A percentile compares a stretch with the other conserved stretches of the same genome.
Conservation (phyloP, 2,888 invertebrate genomes). For the Polylopha cassiicola region DNA sequence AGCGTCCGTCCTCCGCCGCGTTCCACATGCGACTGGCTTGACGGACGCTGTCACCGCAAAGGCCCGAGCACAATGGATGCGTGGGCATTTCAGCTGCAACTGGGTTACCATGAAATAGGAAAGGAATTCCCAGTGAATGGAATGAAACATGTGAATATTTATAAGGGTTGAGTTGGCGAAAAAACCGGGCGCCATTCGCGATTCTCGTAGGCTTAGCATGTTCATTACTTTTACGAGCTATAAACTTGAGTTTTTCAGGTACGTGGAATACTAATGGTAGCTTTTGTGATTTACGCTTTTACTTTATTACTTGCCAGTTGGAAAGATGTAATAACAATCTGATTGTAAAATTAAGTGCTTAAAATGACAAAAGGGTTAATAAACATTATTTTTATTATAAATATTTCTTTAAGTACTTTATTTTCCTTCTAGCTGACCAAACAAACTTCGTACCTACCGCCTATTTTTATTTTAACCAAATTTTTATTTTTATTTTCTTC, state of each 20-base stretch:
- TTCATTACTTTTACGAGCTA: slow-evolving; percentile 19
- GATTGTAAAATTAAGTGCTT: too few relatives aligned
- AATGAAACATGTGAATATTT: slow-evolving; percentile 1
- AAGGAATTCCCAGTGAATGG: background rate
- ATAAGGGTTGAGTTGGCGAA: slow-evolving; percentile 6
- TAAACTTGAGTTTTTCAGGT: slow-evolving; percentile 18
- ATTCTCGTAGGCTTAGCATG: slow-evolving; percentile 17
- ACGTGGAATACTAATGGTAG: slow-evolving; percentile 15
- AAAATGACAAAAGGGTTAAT: too few relatives aligned
- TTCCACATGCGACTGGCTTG: slow-evolving; percentile 53
- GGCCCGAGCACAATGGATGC: slow-evolving; percentile 24
- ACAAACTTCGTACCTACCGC: too few relatives aligned
- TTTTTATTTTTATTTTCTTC: too few relatives aligned
- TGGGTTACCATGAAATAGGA: slow-evolving; percentile 31
- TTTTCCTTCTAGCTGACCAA: too few relatives aligned
- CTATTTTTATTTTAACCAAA: too few relatives aligned
- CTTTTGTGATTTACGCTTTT: slow-evolving; percentile 2
- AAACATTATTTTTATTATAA: too few relatives aligned
- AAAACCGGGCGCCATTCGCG: slow-evolving; percentile 3
- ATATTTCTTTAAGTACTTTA: too few relatives aligned
- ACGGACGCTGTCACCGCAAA: slow-evolving; percentile 30
- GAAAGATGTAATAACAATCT: too few relatives aligned
- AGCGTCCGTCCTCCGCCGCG: slow-evolving; percentile 35
- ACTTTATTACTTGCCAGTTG: too few relatives aligned
- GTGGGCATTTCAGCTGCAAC: slow-evolving; percentile 32